Evolutionary conservation across 2,888 invertebrate genomes (phyloP), one percentile per base, ranked within the genome.

Genomic region (Gastracanthus pulcherrimus): DNA sequence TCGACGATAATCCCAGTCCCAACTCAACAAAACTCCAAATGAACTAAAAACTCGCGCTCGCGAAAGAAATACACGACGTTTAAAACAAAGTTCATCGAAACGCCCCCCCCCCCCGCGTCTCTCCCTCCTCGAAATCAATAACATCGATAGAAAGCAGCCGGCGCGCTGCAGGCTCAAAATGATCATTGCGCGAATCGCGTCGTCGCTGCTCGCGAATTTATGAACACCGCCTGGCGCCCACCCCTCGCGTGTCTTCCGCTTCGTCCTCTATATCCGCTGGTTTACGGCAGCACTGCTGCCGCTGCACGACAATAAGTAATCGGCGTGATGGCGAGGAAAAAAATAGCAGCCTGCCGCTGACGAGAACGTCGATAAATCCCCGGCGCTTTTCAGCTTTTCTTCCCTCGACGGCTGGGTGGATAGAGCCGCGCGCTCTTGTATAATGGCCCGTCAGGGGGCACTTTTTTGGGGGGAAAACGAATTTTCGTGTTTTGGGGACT

Each of bases 221-320:
- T 26, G 0, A 6, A 26, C 11, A 16, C 23, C 13, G 1, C 6
- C 64, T 3, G 13, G 64, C 19, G 26, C 34, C 36, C 19, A 34
- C 19, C n/a, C 64, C n/a, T 62, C n/a, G 62, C 60, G 55, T 41
- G 41, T 55, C 55, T 26, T 55, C 55, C 23, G 11, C 26, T 26
- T 29, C n/a, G n/a, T n/a, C 26, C 31, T 38, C 11, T 74, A 41
- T 26, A 72, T 72, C 62, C 31, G 41, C 19, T 62, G 19, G 23
- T 62, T 62, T 45, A 74, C 74, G 41, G 58, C 26, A 58, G 6
- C 23, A 55, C 38, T n/a, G n/a, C n/a, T n/a, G n/a, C n/a, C n/a
- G n/a, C n/a, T n/a, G n/a, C n/a, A n/a, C 58, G 41, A 62, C 62
- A 74, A 74, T 74, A 62, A 62, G 74, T 74, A 74, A 74, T 74